A percentile compares a stretch with the other conserved stretches of the same genome.
Evolutionary conservation across 2,888 invertebrate species (phyloP).

Genomic region (Mimas tiliae): DNA sequence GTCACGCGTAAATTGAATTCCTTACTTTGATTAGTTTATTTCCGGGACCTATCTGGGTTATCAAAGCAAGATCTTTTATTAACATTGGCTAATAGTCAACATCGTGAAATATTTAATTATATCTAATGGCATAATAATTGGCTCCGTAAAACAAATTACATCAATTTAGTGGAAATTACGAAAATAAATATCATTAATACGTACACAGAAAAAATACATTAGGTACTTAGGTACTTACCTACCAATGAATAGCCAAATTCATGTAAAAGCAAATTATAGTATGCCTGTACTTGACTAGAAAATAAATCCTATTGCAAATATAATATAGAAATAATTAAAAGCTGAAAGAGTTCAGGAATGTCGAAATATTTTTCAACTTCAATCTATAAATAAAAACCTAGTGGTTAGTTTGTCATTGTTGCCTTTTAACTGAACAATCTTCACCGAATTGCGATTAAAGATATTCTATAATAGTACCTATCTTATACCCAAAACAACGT

Average conservation of each 20-base stretch:
- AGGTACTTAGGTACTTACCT: background rate
- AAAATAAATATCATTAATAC: background rate
- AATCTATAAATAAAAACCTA: no score
- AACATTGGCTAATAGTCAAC: no score
- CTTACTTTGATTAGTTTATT: no score
- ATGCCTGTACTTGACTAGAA: constrained; percentile 20
- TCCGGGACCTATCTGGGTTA: no score
- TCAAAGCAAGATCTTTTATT: no score
- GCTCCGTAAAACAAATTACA: background rate
- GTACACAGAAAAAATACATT: background rate
- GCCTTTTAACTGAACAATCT: background rate
- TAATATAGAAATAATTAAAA: background rate
- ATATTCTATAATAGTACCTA: no score
- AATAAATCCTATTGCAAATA: constrained; percentile 1
- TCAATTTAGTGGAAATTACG: background rate
- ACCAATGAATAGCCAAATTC: background rate
- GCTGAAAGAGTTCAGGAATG: background rate
- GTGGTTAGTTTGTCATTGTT: no score
- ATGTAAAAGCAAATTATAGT: background rate
- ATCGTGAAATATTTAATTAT: background rate
- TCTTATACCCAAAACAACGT: no score
- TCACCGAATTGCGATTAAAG: background rate
- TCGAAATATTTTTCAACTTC: background rate
- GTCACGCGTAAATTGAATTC: no score
- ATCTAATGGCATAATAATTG: constrained; percentile 21